Conservation (phyloP, 2,113 vertebrate genomes). For the Vulpes lagopus region DNA sequence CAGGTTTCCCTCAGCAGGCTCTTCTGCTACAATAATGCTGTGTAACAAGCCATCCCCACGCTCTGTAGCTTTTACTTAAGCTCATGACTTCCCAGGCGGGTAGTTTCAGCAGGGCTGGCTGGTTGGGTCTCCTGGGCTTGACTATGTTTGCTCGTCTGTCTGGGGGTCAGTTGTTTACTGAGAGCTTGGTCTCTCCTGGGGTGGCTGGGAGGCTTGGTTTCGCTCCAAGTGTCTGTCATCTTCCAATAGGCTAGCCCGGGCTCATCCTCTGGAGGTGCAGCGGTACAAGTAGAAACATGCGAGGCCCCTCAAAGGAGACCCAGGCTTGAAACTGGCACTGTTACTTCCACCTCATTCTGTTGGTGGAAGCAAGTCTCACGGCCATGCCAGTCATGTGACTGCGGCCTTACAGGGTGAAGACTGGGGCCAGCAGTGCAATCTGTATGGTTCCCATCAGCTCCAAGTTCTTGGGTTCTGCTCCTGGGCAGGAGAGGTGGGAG, state of each 20-base stretch:
- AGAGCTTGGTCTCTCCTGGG: neutral
- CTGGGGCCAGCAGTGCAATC: accelerated
- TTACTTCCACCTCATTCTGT: neutral
- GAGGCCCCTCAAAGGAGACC: accelerated
- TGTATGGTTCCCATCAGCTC: neutral
- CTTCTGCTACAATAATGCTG: neutral
- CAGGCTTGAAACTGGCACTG: neutral
- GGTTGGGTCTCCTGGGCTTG: neutral
- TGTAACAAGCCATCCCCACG: neutral
- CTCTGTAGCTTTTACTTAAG: neutral
- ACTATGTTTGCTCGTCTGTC: neutral
- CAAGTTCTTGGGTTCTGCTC: neutral
- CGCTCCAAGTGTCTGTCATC: neutral
- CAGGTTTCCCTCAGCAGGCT: no score
- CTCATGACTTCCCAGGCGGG: neutral
- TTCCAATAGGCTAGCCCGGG: neutral
- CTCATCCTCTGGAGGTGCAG: neutral
- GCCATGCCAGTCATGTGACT: neutral
- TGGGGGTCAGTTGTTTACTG: neutral
- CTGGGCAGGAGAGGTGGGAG: neutral
- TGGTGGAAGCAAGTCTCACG: neutral
- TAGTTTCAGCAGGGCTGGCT: neutral
- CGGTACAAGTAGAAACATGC: neutral
- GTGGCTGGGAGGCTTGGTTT: neutral
- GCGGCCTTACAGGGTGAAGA: accelerated